Evolutionary conservation across 2,888 invertebrate genomes (phyloP), one percentile per base, ranked within the genome.

Genomic region (Chymomyza procnemis): DNA sequence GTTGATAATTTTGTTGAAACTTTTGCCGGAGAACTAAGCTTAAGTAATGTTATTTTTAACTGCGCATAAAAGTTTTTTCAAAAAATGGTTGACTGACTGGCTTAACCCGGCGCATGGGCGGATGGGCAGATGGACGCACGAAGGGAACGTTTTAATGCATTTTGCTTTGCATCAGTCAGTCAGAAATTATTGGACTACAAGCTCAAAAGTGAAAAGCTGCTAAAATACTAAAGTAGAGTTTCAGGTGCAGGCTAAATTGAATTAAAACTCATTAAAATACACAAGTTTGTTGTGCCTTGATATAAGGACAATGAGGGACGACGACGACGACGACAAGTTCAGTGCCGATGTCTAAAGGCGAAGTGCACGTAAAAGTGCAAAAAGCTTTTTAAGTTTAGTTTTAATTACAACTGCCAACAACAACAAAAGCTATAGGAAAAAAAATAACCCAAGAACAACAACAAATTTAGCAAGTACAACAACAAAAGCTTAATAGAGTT

Each of bases 261-360:
- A 82, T 83, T 79, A 82, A 84, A 81, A 78, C 72, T 81, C 73
- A 78, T 76, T 79, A 78, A 78, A 75, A 80, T 59, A 67, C 72
- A 76, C 72, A 76, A 80, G 75, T 80, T 80, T 67, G 69, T 67
- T 41, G 34, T 41, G 34, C 34, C 34, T 41, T 41, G 34, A 41
- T 41, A 41, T 12, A 12, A 41, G 12, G 34, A 41, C 34, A 41
- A 41, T 41, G 34, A 41, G 34, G 34, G n/a, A n/a, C n/a, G 34
- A 41, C 34, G 12, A 41, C 12, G 34, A 41, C 12, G 34, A 41
- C 34, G 34, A 41, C 34, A 41, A 41, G 34, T 41, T 41, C 34
- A 41, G 34, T 41, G 34, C 34, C 34, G 34, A 41, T 41, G 34
- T 41, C 34, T 41, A 41, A n/a, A 41, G 12, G 34, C 34, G 12